phyloP scores from a whole-genome alignment of 2,113 vertebrate species.

The Ceratotherium simum region DNA sequence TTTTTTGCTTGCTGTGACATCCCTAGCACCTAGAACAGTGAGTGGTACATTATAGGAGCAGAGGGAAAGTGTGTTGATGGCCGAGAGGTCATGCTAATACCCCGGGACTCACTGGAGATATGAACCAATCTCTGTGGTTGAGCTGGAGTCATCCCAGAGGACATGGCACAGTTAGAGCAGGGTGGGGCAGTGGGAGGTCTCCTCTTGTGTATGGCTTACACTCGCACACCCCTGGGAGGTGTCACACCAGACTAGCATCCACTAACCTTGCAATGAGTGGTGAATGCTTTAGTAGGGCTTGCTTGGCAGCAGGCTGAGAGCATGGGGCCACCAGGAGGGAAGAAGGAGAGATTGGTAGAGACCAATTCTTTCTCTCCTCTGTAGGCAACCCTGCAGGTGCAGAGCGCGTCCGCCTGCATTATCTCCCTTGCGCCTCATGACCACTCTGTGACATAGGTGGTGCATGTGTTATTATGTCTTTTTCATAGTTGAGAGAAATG shows the following conservation, averaged over 20 bases:
- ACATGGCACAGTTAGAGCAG: background rate
- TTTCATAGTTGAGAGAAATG: background rate
- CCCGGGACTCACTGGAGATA: background rate
- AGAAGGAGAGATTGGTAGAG: background rate
- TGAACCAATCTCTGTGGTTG: too few species aligned
- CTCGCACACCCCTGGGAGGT: background rate
- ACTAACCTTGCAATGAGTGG: background rate
- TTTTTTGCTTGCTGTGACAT: background rate
- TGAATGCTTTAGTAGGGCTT: background rate
- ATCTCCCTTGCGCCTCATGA: background rate
- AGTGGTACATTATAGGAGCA: accelerated
- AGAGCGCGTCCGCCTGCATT: background rate
- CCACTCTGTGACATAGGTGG: background rate
- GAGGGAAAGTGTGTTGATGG: background rate
- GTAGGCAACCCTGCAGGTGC: background rate
- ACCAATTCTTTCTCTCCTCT: background rate
- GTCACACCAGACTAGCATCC: background rate
- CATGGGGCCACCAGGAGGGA: background rate
- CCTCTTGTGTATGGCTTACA: background rate
- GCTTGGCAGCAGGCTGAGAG: background rate
- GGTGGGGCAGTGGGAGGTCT: background rate
- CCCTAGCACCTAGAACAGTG: background rate
- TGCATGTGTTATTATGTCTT: background rate
- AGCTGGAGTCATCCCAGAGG: background rate
- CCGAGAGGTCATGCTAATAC: background rate